Percentiles rank a stretch among this genome's conserved stretches.
Evolutionary conservation across 2,113 vertebrate species (phyloP).

Genomic region (Heterocephalus glaber): DNA sequence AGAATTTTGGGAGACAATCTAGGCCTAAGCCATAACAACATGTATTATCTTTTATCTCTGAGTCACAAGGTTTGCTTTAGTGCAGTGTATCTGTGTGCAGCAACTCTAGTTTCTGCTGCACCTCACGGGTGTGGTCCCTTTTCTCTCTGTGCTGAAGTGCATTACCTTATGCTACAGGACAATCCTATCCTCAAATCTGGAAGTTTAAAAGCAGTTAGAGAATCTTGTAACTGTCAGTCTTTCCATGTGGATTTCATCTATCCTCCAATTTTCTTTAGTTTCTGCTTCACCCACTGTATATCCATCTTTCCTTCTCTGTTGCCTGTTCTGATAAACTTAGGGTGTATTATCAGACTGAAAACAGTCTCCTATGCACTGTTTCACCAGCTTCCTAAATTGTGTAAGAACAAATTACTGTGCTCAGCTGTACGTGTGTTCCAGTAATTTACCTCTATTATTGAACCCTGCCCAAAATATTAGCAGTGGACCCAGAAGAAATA

Average conservation of each 20-base stretch:
- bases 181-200: neutral
- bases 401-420: neutral
- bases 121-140: neutral
- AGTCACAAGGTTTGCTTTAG: rapidly evolving
- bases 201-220: neutral
- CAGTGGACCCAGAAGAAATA: neutral
- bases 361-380: neutral
- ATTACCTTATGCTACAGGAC: neutral
- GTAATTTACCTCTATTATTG: neutral
- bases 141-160: neutral
- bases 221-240: neutral
- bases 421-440: neutral
- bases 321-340: neutral
- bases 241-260: neutral
- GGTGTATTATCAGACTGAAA: neutral
- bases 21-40: neutral
- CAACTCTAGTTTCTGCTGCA: neutral
- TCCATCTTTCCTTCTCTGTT: neutral
- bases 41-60: neutral
- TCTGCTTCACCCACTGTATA: neutral
- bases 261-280: neutral
- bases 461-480: neutral
- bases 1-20: neutral
- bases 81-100: neutral
- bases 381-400: neutral